A percentile compares a stretch with the other conserved stretches of the same genome.
Conservation (phyloP, 2,888 invertebrate genomes). For the Laspeyria flexula region DNA sequence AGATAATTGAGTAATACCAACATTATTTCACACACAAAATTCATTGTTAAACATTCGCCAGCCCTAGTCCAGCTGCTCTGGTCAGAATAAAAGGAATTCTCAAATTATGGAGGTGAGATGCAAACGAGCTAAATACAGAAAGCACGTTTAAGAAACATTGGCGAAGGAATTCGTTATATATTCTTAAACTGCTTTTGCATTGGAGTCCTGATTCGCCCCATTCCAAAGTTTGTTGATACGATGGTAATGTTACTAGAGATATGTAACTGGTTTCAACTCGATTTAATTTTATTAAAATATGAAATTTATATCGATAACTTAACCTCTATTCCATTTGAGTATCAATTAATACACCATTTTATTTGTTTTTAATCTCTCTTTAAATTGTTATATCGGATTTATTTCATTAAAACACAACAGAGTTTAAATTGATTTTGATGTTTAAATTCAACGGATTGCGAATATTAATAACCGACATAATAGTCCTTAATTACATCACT, state of each 20-base stretch:
- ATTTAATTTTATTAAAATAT: too few relatives aligned
- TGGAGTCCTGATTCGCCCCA: constrained; percentile 15
- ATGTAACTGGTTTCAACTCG: too few relatives aligned
- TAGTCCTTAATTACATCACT: constrained; percentile 27
- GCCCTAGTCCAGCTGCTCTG: constrained; percentile 28
- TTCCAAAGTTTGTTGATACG: constrained; percentile 17
- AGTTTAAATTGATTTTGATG: neutral
- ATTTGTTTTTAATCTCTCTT: too few relatives aligned
- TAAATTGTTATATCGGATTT: too few relatives aligned
- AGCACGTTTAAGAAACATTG: constrained; percentile 40
- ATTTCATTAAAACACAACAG: too few relatives aligned
- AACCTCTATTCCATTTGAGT: too few relatives aligned
- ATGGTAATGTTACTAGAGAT: neutral
- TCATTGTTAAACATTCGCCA: constrained; percentile 12
- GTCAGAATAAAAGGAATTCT: constrained; percentile 44
- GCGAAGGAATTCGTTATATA: constrained; percentile 40
- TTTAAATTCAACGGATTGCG: neutral
- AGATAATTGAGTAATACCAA: too few relatives aligned
- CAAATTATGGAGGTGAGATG: constrained; percentile 49
- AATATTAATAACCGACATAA: constrained; percentile 3
- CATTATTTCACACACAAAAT: too few relatives aligned
- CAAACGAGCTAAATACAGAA: constrained; percentile 49
- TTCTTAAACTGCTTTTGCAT: constrained; percentile 31
- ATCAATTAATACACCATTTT: too few relatives aligned
- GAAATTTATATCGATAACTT: too few relatives aligned